A percentile compares a stretch with the other conserved stretches of the same genome.
These are phyloP conservation scores for Hipposideros larvatus DNA, from an alignment of 2,797 vertebrate genomes.

Conservation along the genomic window DNA sequence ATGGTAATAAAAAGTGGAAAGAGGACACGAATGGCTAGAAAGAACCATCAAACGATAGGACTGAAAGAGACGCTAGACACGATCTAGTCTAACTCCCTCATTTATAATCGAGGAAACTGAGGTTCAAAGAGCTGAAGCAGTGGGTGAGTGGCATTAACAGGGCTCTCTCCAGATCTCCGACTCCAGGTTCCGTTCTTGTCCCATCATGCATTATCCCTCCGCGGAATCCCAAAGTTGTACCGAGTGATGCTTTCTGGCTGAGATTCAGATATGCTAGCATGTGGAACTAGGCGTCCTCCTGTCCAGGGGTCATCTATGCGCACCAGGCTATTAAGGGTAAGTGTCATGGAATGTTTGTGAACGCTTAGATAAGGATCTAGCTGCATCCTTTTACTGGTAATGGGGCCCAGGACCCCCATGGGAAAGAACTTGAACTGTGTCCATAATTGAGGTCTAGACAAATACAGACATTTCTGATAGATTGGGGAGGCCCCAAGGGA, in stretches of 20 bases:
- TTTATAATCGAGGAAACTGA: neutral
- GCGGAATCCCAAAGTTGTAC: neutral
- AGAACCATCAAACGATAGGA: conserved; percentile 40
- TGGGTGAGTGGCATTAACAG: neutral
- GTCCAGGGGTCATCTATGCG: conserved; percentile 72
- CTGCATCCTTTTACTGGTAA: conserved; percentile 75
- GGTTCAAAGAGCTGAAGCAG: neutral
- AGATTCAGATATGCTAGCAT: conserved; percentile 69
- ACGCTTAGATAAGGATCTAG: conserved; percentile 78
- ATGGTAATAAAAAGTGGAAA: conserved; percentile 76
- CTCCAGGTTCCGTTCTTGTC: neutral
- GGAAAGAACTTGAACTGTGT: conserved; percentile 76
- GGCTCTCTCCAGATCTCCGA: neutral
- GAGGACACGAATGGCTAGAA: conserved; percentile 67
- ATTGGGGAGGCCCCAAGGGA: conserved; percentile 72
- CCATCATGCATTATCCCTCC: neutral
- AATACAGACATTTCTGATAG: conserved; percentile 79
- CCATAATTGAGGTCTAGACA: conserved; percentile 82
- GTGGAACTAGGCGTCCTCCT: conserved; percentile 68
- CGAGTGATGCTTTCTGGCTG: conserved; percentile 23
- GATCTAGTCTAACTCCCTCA: conserved; percentile 4
- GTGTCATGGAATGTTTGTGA: conserved; percentile 80
- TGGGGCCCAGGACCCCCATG: conserved; percentile 72
- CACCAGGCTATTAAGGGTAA: conserved; percentile 74
- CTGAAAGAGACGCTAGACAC: neutral